Base-by-base conservation (phyloP, 1,140 invertebrate species). In the Sminthurides bifidus region DNA sequence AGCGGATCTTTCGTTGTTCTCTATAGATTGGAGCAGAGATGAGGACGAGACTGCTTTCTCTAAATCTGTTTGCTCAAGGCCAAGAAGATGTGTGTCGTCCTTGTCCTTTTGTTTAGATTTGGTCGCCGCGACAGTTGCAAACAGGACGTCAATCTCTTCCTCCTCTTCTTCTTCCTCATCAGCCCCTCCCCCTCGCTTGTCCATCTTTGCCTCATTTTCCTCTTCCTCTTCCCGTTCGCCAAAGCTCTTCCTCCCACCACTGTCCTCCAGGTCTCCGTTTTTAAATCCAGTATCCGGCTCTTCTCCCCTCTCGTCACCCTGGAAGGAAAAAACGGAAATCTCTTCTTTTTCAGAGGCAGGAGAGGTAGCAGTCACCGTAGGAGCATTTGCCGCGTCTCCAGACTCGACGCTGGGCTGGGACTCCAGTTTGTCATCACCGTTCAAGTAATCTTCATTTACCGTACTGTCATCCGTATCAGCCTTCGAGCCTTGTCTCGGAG, bases 11-110 rank as follows among this genome's bases (percentile, higher is more conserved):
- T 10, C 3, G 46, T 17, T 8, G 26, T 31, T 49, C 3, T 45
- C 48, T 5, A 58, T 48, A 21, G 26, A 52, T 52, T 58, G 48
- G 3, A 58, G 56, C 1, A 58, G 49, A n/a, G 40, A 14, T 6
- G 48, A 52, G 14, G 56, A 58, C 6, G 37, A 23, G 26, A 58
- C 38, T 31, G 56, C 35, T 37, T 52, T 58, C 26, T 58, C 48
- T 5, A 58, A 44, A 15, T 58, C 56, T 17, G 56, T 58, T 29
- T 3, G 46, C 17, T 49, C 46, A n/a, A 26, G 12, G 3, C 29
- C 43, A 24, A 17, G 15, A 6, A 41, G 38, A 41, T 41, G 4
- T 8, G 5, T n/a, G n/a, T 8, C 6, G 3, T 21, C 19, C 5
- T 45, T 26, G 8, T 21, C 43, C 24, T 24, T 27, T 26, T 21